phyloP scores from a whole-genome alignment of 2,797 vertebrate genomes.

The Squalus acanthias region DNA sequence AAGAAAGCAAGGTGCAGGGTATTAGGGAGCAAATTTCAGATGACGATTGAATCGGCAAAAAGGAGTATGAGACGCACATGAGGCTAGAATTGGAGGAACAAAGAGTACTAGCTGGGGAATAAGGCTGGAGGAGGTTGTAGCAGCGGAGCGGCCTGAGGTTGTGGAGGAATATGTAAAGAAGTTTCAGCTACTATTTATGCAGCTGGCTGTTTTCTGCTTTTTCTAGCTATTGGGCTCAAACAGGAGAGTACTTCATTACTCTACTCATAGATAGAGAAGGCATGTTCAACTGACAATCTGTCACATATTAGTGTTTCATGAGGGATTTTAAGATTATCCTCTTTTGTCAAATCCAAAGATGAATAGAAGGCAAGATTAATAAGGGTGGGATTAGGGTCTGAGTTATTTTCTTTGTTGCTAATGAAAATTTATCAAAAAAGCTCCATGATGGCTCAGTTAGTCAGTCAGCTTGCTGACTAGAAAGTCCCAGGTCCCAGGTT shows the following conservation, averaged over 20 bases:
- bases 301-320: slow-evolving; percentile 12
- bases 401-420: not conserved
- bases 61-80: not conserved
- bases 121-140: not conserved
- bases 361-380: not conserved
- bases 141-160: not conserved
- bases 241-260: not conserved
- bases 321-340: slow-evolving; percentile 12
- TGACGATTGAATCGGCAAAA: not conserved
- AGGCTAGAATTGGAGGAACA: not conserved
- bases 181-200: not conserved
- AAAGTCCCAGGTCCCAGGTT: not conserved
- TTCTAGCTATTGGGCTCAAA: not conserved
- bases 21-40: not conserved
- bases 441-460: not conserved
- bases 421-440: not conserved
- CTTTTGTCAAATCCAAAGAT: slow-evolving; percentile 6
- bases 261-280: not conserved
- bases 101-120: not conserved
- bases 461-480: not conserved
- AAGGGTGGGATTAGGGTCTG: not conserved
- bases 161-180: not conserved
- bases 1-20: not conserved
- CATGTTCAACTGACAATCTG: not conserved
- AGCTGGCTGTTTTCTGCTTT: not conserved